Evolutionary conservation across 2,113 vertebrate species (phyloP), one percentile per base, ranked within the genome.

Genomic region (Haemorhous mexicanus): DNA sequence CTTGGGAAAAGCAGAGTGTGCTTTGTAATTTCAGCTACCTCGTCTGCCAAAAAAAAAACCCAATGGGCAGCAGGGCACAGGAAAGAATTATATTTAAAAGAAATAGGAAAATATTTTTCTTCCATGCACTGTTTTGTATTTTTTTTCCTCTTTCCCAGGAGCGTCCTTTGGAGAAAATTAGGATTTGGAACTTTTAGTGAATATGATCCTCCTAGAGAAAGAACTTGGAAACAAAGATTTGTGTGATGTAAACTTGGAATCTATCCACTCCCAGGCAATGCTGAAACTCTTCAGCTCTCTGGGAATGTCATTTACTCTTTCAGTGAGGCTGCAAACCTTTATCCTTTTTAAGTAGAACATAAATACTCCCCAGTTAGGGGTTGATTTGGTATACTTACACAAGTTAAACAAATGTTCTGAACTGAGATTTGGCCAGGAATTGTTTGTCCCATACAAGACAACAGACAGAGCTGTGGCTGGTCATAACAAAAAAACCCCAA

Each of bases 11-110:
- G 87, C 62, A 94, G 87, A 55, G 49, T 4, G 46, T 5, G 16
- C 76, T 93, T 10, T 75, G 90, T 75, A 87, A 95, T 94, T 97
- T 96, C 95, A 95, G 95, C 96, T 95, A 97, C 52, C 84, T 93
- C 28, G 30, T 55, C 84, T 61, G 61, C 79, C 72, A 81, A 64
- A 92, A 95, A 41, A 26, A 78, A 50, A 61, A n/a, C 41, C 41
- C 41, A 55, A 62, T 1, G 9, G 33, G 63, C 26, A 59, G 24
- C 9, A 24, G 26, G 49, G 27, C 74, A 90, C 49, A 53, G 37
- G 6, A 80, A 62, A 35, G 7, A 69, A 24, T 43, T 49, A 20
- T 16, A 43, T 28, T 59, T 44, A 44, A 61, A 78, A 37, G 66
- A 26, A 61, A 30, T 0, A 19, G 6, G 16, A 63, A 81, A 35